A percentile compares a stretch with the other conserved stretches of the same genome.
These are phyloP conservation scores for Cyanocitta stelleri DNA, from an alignment of 2,113 vertebrate genomes.

Conservation along the genomic window DNA sequence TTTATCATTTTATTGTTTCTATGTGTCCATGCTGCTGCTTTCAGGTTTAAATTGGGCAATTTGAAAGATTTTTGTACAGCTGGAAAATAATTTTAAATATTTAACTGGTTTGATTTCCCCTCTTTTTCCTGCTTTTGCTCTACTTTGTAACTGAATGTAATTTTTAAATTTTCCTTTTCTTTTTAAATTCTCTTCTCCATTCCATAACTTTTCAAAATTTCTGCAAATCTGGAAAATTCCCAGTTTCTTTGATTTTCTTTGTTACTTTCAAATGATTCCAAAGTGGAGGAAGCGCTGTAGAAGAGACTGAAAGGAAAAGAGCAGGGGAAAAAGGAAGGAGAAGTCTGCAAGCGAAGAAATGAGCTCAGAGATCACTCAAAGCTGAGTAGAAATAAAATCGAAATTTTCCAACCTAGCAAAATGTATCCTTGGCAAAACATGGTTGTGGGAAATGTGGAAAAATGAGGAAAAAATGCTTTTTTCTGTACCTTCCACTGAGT, in stretches of 20 bases:
- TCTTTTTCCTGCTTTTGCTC: not conserved
- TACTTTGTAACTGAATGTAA: not conserved
- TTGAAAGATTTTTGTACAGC: not conserved
- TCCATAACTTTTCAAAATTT: not conserved
- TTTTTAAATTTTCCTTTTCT: not conserved
- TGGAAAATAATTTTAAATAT: not conserved
- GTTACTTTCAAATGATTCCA: not conserved
- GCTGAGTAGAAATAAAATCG: not conserved
- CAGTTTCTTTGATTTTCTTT: not conserved
- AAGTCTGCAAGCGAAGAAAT: not conserved
- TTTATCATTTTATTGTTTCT: not conserved
- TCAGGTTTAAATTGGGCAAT: not conserved
- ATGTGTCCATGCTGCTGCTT: not conserved
- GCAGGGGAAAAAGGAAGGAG: accelerated
- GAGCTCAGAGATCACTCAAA: not conserved
- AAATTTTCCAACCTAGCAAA: not conserved
- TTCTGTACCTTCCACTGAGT: not conserved
- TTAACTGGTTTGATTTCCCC: not conserved
- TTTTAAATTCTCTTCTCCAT: not conserved
- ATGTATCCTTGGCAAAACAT: not conserved
- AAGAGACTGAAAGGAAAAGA: not conserved
- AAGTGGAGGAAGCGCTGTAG: not conserved
- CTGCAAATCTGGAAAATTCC: not conserved
- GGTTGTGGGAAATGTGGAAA: not conserved
- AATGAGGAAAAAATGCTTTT: not conserved